A percentile compares a stretch with the other conserved stretches of the same genome.
Conservation (phyloP, 2,797 vertebrate genomes). For the Clamator glandarius region DNA sequence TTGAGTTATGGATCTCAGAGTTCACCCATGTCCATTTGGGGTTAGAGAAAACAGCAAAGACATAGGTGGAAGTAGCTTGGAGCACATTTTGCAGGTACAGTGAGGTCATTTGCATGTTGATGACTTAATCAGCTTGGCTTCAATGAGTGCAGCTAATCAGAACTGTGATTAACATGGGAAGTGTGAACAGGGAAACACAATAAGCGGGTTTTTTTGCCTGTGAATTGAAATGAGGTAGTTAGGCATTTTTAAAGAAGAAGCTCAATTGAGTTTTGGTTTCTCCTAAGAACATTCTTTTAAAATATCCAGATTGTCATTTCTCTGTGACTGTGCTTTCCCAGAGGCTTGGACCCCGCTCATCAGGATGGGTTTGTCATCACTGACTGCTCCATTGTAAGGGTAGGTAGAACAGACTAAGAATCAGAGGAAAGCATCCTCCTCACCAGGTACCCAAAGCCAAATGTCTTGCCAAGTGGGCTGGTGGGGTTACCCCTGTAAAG, state of each 20-base stretch:
- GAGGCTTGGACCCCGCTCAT: neutral
- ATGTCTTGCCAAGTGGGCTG: neutral
- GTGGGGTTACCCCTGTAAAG: neutral
- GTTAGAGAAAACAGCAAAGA: neutral
- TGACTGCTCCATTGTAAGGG: neutral
- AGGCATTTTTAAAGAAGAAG: neutral
- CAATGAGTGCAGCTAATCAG: neutral
- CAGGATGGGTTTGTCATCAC: neutral
- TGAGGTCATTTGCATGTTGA: neutral
- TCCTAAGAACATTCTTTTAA: neutral
- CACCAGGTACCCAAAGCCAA: neutral
- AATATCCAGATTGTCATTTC: neutral
- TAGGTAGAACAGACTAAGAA: neutral
- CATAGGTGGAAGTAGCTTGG: neutral
- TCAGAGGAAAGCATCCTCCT: neutral
- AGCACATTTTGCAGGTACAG: neutral
- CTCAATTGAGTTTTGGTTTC: neutral
- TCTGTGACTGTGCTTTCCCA: neutral
- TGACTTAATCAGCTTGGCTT: neutral
- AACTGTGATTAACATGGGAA: neutral
- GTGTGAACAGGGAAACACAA: accelerated
- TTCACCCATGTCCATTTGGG: neutral
- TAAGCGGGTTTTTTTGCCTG: neutral
- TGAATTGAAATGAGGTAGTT: neutral
- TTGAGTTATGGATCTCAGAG: neutral